Evolutionary conservation across 1,140 invertebrate species (phyloP).

Genomic region (Caenorhabditis inopinata): DNA sequence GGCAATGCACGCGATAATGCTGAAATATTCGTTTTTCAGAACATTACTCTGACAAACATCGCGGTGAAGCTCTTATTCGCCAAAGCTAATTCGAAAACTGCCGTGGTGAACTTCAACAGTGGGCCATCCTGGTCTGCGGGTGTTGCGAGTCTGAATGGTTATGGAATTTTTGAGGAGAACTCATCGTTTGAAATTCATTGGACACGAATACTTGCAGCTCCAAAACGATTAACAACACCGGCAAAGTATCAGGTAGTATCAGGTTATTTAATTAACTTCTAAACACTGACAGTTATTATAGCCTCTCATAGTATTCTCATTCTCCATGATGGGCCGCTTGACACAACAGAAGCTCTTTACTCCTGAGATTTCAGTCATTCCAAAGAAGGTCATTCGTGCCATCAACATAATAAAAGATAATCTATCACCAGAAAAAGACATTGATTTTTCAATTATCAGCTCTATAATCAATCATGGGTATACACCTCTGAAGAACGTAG

Average conservation of each 20-base stretch:
- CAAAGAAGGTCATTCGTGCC: background rate
- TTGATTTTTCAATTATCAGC: constrained; percentile 17
- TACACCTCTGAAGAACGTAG: background rate
- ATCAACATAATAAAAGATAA: constrained; percentile 24
- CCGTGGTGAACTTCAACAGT: constrained; percentile 5
- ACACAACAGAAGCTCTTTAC: constrained; percentile 24
- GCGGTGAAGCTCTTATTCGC: background rate
- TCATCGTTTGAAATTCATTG: constrained; percentile 23
- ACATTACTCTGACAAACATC: background rate
- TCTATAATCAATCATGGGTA: constrained; percentile 36
- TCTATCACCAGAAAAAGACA: background rate
- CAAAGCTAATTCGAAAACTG: background rate
- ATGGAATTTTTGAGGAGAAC: background rate
- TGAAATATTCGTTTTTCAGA: background rate
- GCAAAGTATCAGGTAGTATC: constrained; percentile 36
- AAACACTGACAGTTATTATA: no score
- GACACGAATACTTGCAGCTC: background rate
- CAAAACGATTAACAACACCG: background rate
- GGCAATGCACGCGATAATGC: no score
- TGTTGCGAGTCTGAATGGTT: background rate
- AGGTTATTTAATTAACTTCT: no score
- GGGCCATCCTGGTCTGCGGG: background rate
- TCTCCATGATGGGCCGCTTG: background rate
- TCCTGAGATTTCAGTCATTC: background rate
- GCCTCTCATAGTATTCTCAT: constrained; percentile 24